Evolutionary conservation across 2,797 vertebrate genomes (phyloP), one percentile per base, ranked within the genome.

Genomic region (Gephyroberyx darwinii): DNA sequence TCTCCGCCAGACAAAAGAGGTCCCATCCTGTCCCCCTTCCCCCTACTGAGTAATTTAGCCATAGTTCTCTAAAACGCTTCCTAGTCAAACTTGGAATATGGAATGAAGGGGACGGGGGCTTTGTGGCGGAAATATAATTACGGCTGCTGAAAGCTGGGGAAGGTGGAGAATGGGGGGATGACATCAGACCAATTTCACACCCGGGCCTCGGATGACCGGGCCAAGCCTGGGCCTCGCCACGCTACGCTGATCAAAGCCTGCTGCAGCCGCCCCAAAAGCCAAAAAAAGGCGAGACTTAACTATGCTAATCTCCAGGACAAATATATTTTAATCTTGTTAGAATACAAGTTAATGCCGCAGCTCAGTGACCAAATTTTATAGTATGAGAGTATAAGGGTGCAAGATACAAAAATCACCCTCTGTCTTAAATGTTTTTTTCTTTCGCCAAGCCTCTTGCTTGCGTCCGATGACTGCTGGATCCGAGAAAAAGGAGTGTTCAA

Each of bases 301-400:
- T 97, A 97, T 96, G 96, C 96, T 99, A 98, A 99, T 98, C 97
- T 97, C 95, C 96, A 96, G 96, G 96, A 96, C 96, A 98, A 98
- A 98, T 97, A 98, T 97, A 97, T 98, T 99, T 96, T 99, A 98
- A 99, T 98, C 97, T 99, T 96, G 96, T 99, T 98, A 98, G 94
- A 97, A 98, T 96, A 98, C 97, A 98, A 98, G 96, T 97, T 98
- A 98, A 98, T 96, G 95, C 96, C 82, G 86, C 94, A 94, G 95
- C 94, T 95, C 95, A 94, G 94, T 92, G 93, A 93, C 91, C 95
- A 95, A 96, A 97, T 95, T 96, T 96, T 96, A 93, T 94, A 92
- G 89, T 90, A 87, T 89, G 52, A 83, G 64, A 74, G 61, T 65
- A 61, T 52, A 77, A 84, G 26, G 65, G 78, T 59, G 64, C 86